phyloP scores from a whole-genome alignment of 2,888 invertebrate species.

The Pinctada fucata region DNA sequence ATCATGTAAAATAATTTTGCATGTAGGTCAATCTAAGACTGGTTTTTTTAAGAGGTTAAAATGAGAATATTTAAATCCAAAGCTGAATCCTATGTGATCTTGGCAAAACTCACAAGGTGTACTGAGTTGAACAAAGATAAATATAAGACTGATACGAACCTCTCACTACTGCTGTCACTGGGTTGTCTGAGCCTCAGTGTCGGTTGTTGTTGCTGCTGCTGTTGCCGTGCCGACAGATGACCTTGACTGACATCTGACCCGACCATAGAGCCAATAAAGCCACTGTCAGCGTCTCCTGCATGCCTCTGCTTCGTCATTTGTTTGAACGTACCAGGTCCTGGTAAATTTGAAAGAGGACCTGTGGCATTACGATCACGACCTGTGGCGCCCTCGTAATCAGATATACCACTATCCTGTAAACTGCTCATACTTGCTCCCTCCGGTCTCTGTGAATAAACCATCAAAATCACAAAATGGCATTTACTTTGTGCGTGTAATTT shows the following conservation, averaged over 20 bases:
- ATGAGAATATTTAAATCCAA: too few species aligned
- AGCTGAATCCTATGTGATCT: too few species aligned
- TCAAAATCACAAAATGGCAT: too few species aligned
- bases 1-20: too few species aligned
- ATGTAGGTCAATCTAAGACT: too few species aligned
- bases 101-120: too few species aligned
- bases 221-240: constrained; percentile 44
- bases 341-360: constrained; percentile 59
- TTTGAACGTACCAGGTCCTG: constrained; percentile 68
- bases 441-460: constrained; percentile 48
- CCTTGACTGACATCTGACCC: constrained; percentile 64
- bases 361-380: constrained; percentile 48
- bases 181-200: constrained; percentile 47
- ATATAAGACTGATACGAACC: not conserved
- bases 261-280: constrained; percentile 69
- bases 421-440: constrained; percentile 63
- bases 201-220: constrained; percentile 50
- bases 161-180: constrained; percentile 31
- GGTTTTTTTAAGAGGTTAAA: too few species aligned
- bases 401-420: constrained; percentile 66
- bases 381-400: constrained; percentile 56
- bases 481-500: too few species aligned
- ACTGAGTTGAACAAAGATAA: too few species aligned
- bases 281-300: constrained; percentile 68
- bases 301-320: constrained; percentile 67